These are phyloP conservation scores for Chloroceryle aenea DNA, from an alignment of 2,113 vertebrate genomes.

Conservation along the genomic window DNA sequence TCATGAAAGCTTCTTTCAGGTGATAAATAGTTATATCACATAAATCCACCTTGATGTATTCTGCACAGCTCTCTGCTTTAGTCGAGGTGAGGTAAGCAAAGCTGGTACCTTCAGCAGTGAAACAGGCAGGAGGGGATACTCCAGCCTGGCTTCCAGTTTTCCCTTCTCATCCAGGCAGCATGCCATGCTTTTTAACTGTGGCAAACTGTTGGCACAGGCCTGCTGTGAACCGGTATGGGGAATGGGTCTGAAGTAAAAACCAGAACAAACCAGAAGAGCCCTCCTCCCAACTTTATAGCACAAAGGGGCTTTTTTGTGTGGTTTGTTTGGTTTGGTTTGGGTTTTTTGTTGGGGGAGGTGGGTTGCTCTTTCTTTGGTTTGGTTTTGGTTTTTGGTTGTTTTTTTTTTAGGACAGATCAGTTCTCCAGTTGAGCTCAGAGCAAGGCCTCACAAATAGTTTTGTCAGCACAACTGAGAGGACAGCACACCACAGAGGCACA, in stretches of 20 bases:
- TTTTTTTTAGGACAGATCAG: neutral
- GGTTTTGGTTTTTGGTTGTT: too few species aligned
- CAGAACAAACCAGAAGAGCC: neutral
- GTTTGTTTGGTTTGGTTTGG: too few species aligned
- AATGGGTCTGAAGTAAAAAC: neutral
- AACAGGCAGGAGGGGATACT: neutral
- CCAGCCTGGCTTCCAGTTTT: neutral
- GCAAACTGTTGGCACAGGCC: neutral
- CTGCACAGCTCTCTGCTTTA: neutral
- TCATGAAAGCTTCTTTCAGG: neutral
- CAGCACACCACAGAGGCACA: neutral
- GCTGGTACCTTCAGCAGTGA: neutral
- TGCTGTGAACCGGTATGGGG: rapidly evolving
- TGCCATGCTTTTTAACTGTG: neutral
- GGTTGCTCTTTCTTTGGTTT: too few species aligned
- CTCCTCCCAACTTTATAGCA: neutral
- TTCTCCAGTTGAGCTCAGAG: neutral
- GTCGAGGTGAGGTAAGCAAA: neutral
- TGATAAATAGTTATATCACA: neutral
- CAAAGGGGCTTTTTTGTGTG: neutral
- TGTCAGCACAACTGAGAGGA: neutral
- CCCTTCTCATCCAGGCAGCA: neutral
- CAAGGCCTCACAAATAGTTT: neutral
- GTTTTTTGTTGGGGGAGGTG: too few species aligned
- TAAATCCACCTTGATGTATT: neutral